These are phyloP conservation scores for Drosophila elegans DNA, from an alignment of 1,140 invertebrate species.

Conservation along the genomic window DNA sequence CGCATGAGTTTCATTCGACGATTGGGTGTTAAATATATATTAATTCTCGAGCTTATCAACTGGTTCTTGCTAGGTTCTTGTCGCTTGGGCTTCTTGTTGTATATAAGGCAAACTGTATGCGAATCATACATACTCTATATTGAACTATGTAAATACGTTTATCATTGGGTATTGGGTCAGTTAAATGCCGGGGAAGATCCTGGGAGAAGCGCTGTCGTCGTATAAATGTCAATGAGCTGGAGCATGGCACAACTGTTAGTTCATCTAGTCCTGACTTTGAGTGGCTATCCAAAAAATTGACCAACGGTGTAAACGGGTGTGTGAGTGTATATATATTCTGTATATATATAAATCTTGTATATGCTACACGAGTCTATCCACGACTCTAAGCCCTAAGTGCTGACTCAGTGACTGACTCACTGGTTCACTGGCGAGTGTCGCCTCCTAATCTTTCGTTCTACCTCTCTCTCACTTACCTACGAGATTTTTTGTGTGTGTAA, in stretches of 20 bases:
- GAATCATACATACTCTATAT: slow-evolving; percentile 75
- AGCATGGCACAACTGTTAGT: slow-evolving; percentile 53
- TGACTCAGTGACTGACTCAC: slow-evolving; percentile 4
- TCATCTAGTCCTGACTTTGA: slow-evolving; percentile 12
- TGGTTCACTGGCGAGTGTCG: slow-evolving; percentile 33
- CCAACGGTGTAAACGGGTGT: slow-evolving; percentile 27
- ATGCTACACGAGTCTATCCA: slow-evolving; percentile 63
- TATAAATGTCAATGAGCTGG: slow-evolving; percentile 38
- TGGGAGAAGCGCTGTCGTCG: slow-evolving; percentile 27
- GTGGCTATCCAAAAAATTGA: slow-evolving; percentile 46
- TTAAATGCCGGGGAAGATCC: slow-evolving; percentile 67
- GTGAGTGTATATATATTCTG: slow-evolving; percentile 50
- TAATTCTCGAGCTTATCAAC: slow-evolving; percentile 18
- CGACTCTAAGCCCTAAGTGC: slow-evolving; percentile 55
- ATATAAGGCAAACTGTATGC: slow-evolving; percentile 83
- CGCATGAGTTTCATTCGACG: slow-evolving; percentile 54
- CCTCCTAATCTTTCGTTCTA: not conserved
- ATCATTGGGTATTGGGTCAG: slow-evolving; percentile 41
- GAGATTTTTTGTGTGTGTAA: slow-evolving; percentile 36
- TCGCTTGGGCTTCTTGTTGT: slow-evolving; percentile 58
- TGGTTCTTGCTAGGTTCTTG: slow-evolving; percentile 27
- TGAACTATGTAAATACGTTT: slow-evolving; percentile 80
- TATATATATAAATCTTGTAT: slow-evolving; percentile 77
- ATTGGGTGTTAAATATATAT: slow-evolving; percentile 56
- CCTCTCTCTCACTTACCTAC: slow-evolving; percentile 58